phyloP scores from a whole-genome alignment of 2,797 vertebrate species.

The Erpetoichthys calabaricus region DNA sequence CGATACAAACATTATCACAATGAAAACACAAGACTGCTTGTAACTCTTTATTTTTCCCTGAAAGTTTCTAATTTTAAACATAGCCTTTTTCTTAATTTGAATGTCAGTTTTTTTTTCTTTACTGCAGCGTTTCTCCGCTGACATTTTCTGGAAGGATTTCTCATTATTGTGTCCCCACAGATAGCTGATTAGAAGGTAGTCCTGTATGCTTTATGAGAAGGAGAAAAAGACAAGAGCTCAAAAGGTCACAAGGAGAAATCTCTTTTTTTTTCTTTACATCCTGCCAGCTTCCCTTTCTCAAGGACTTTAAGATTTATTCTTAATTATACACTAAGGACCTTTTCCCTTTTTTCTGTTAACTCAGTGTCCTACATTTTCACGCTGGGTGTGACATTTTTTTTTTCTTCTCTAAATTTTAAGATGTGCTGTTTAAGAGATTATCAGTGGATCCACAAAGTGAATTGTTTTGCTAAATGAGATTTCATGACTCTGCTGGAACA shows the following conservation, averaged over 20 bases:
- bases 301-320: conserved; percentile 4
- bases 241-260: conserved; percentile 8
- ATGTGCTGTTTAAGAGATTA: no score
- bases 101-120: conserved; percentile 8
- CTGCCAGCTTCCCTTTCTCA: conserved; percentile 11
- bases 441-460: no score
- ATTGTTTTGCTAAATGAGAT: no score
- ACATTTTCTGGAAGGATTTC: conserved; percentile 11
- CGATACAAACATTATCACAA: no score
- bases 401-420: background rate
- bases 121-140: background rate
- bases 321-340: conserved; percentile 12
- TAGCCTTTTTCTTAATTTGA: conserved; percentile 6
- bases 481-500: no score
- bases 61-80: conserved; percentile 4
- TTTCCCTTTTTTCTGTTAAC: background rate
- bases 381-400: conserved; percentile 3
- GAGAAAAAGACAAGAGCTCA: background rate
- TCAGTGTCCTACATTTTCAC: conserved; percentile 8
- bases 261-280: conserved; percentile 7
- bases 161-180: conserved; percentile 6
- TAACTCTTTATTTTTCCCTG: no score
- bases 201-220: conserved; percentile 11
- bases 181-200: conserved; percentile 7
- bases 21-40: no score